A percentile compares a stretch with the other conserved stretches of the same genome.
phyloP scores from a whole-genome alignment of 2,113 vertebrate genomes.

The Pristiophorus japonicus region DNA sequence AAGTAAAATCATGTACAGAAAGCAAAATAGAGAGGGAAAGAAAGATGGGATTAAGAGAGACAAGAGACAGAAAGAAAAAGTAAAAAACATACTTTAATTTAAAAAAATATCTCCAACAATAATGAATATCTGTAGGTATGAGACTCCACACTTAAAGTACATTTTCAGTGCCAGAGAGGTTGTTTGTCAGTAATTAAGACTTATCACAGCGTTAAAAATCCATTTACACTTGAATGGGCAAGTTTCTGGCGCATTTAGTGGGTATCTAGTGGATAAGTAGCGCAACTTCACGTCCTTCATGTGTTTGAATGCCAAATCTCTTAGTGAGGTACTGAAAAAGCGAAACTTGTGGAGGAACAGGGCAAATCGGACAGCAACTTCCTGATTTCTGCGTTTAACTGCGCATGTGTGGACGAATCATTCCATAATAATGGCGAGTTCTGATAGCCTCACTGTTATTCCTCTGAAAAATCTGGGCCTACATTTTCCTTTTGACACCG shows the following conservation, averaged over 20 bases:
- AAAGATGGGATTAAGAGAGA: too few relatives aligned
- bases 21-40: too few relatives aligned
- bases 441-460: neutral
- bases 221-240: neutral
- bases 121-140: neutral
- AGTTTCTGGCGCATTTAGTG: neutral
- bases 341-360: neutral
- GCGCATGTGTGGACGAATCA: neutral
- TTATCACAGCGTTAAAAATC: neutral
- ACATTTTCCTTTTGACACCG: neutral
- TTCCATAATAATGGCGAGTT: neutral
- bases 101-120: too few relatives aligned
- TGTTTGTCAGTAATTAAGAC: neutral
- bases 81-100: too few relatives aligned
- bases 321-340: neutral
- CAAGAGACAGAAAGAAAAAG: too few relatives aligned
- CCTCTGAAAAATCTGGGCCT: neutral
- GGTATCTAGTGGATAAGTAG: neutral
- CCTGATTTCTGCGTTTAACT: neutral
- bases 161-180: neutral
- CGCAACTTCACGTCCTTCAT: neutral
- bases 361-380: neutral
- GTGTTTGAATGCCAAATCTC: neutral
- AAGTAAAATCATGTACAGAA: neutral
- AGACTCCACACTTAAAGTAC: neutral